Evolutionary conservation across 1,140 invertebrate species (phyloP), one percentile per base, ranked within the genome.

Genomic region (Macrotrachela quadricornifera): DNA sequence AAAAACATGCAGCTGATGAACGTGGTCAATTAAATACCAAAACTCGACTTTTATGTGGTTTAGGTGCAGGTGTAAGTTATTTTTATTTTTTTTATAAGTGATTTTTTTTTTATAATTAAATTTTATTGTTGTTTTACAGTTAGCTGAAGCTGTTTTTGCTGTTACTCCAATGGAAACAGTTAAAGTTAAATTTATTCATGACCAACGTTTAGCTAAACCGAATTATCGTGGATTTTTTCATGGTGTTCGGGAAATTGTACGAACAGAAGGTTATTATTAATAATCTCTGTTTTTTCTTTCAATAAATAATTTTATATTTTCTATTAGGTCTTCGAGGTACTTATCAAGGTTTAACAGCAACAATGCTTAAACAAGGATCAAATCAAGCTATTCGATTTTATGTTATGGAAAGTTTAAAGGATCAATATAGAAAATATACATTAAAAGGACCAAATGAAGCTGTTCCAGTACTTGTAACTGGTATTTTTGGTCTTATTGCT

Each of bases 91-190:
- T n/a, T n/a, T n/a, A 9, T 51, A 39, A n/a, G 36, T n/a, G 18
- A 40, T 42, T 39, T 46, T 30, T 13, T 50, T 50, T 6, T 46
- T 21, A 39, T 17, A 3, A 6, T 40, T 41, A 37, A 10, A 48
- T 43, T 48, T 42, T 53, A 52, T 17, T 51, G n/a, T n/a, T n/a
- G n/a, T n/a, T 30, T 4, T 30, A 1, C 46, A 44, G 44, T 18
- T 49, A 41, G 46, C 50, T 56, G 92, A 94, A 73, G 92, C 92
- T 15, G 79, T 97, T 58, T 79, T 96, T 56, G 90, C 83, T 6
- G 91, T 99, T 0, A 97, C 91, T 0, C 92, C 92, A 8, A 97
- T 97, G 92, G 92, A 99, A 71, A 97, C 92, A 0, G 75, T 97
- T 45, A 99, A 99, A 76, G 91, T 97, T 0, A 97, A 97, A 72